Percentiles rank a stretch among this genome's conserved stretches.
These are phyloP conservation scores for Rhagoletis zephyria DNA, from an alignment of 1,140 invertebrate genomes.

Conservation along the genomic window DNA sequence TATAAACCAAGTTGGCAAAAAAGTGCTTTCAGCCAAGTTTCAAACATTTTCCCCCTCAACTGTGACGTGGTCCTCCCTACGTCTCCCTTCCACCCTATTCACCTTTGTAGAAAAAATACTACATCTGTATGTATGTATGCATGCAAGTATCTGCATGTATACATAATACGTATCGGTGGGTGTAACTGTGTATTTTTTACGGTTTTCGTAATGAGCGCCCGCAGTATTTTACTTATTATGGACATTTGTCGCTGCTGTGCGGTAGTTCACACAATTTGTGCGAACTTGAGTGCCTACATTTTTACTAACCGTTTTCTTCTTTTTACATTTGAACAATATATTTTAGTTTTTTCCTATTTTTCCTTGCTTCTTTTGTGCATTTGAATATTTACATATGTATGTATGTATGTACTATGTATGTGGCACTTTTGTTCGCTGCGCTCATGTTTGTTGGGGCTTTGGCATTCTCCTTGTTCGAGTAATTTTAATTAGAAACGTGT, in stretches of 20 bases:
- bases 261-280: slow-evolving; percentile 47
- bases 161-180: neutral
- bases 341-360: slow-evolving; percentile 17
- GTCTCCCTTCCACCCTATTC: neutral
- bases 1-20: neutral
- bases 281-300: slow-evolving; percentile 29
- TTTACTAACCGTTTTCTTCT: neutral
- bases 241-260: slow-evolving; percentile 12
- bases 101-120: neutral
- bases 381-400: neutral
- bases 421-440: neutral
- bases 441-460: neutral
- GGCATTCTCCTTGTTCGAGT: slow-evolving; percentile 28
- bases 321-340: neutral
- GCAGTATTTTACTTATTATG: neutral
- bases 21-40: neutral
- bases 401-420: neutral
- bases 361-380: neutral
- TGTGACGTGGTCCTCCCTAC: neutral
- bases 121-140: neutral
- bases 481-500: slow-evolving; percentile 55
- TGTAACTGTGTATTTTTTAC: slow-evolving; percentile 23
- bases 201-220: slow-evolving; percentile 34
- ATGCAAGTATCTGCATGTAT: neutral
- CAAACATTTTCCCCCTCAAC: neutral